A percentile compares a stretch with the other conserved stretches of the same genome.
Conservation (phyloP, 2,797 vertebrate genomes). For the Gymnopithys bicolor region DNA sequence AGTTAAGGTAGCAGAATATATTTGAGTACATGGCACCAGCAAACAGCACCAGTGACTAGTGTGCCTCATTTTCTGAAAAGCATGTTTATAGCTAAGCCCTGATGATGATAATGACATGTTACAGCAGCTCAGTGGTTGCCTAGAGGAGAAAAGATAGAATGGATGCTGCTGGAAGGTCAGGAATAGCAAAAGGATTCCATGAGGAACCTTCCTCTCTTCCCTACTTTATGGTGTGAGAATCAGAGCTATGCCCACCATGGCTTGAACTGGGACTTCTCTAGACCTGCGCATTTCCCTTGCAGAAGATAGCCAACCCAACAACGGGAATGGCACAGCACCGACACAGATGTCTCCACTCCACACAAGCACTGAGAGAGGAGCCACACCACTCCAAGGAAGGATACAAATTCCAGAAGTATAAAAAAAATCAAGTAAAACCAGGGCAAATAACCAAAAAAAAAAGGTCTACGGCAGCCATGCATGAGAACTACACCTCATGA, state of each 20-base stretch:
- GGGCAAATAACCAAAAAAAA: neutral
- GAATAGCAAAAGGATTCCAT: neutral
- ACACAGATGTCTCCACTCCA: neutral
- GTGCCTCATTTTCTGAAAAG: neutral
- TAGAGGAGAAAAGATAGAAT: neutral
- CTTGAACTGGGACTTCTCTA: neutral
- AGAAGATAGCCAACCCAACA: neutral
- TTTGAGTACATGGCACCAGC: neutral
- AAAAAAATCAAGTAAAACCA: neutral
- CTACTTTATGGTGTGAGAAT: neutral
- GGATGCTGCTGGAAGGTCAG: neutral
- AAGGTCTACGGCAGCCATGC: neutral
- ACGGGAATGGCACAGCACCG: neutral
- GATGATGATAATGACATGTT: neutral
- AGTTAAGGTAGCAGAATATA: neutral
- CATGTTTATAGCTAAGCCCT: neutral
- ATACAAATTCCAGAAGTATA: neutral
- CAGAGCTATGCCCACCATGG: neutral
- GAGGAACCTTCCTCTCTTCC: neutral
- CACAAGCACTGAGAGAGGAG: neutral
- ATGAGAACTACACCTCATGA: fast-evolving
- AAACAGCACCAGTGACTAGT: neutral
- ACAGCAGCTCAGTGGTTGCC: fast-evolving
- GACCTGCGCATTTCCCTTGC: neutral
- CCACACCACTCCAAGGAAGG: neutral